Base-by-base conservation (phyloP, 2,113 vertebrate species). In the Phainopepla nitens region DNA sequence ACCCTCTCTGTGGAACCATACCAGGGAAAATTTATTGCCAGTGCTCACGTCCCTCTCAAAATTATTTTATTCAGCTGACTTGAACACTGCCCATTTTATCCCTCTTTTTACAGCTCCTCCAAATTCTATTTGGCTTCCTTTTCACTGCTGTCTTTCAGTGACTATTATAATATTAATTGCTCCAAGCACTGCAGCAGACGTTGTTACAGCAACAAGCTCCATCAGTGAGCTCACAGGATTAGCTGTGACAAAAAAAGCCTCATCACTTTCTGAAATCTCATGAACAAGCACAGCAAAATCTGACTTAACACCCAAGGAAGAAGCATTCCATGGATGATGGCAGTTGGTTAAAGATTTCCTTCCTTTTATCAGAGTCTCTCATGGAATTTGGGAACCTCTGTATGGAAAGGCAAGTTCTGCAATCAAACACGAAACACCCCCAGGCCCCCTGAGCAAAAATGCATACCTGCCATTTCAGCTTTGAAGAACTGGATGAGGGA, bases 401-500 rank as follows among this genome's bases (percentile, higher is more conserved):
- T 10, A 54, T 9, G 8, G 60, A 96, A 69, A 15, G 21, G 7
- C 5, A 15, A 47, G 16, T 25, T 71, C 39, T 73, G 36, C 31
- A 36, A 51, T 16, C 4, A 41, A 39, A 54, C 44, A 69, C 7
- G 3, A 66, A 90, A 79, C 45, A 41, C 35, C 60, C 28, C 0
- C n/a, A 61, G 45, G 45, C 22, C 42, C 22, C 28, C 42, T 28
- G 1, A 73, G 21, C 65, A 51, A 31, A 56, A 3, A 29, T 29
- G 78, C 98, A 89, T 88, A 99, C 99, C 98, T 41, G 98, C 98
- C 99, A 99, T 99, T 97, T 99, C 99, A 11, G 98, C 97, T 96
- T 98, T 98, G 95, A 99, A 99, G 98, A 99, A 99, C 89, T 98
- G 98, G 93, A 99, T 96, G 64, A 99, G 99, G 0, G 99, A 99